Conservation (phyloP, 1,140 invertebrate genomes). For the Heliconius himera region DNA sequence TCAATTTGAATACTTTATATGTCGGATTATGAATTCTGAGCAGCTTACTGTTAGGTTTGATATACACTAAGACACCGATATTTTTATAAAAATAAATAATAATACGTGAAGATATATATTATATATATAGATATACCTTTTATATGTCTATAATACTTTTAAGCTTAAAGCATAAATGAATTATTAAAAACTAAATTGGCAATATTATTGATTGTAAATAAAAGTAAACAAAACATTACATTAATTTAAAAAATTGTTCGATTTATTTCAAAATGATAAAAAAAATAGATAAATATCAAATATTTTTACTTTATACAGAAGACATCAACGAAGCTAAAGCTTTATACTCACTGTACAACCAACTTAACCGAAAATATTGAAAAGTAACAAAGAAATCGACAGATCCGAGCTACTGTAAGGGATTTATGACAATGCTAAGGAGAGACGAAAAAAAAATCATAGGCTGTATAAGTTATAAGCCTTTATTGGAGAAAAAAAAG, state of each 20-base stretch:
- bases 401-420: slow-evolving; percentile 58
- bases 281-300: neutral
- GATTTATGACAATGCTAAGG: slow-evolving; percentile 64
- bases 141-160: too few species aligned
- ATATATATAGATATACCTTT: too few species aligned
- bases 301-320: neutral
- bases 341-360: slow-evolving; percentile 29
- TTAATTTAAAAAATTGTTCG: too few species aligned
- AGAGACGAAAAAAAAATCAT: slow-evolving; percentile 47
- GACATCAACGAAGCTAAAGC: slow-evolving; percentile 3
- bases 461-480: slow-evolving; percentile 51
- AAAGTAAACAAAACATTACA: too few species aligned
- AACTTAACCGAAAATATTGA: slow-evolving; percentile 38
- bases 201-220: too few species aligned
- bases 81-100: neutral
- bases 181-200: too few species aligned
- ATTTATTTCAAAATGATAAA: too few species aligned
- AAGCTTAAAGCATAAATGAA: too few species aligned
- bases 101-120: too few species aligned
- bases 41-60: slow-evolving; percentile 37
- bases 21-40: slow-evolving; percentile 52
- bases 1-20: slow-evolving; percentile 49
- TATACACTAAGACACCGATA: neutral
- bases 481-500: slow-evolving; percentile 42
- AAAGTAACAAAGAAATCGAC: slow-evolving; percentile 44